Conservation (phyloP, 2,113 vertebrate species). For the Corydoras maculifer region DNA sequence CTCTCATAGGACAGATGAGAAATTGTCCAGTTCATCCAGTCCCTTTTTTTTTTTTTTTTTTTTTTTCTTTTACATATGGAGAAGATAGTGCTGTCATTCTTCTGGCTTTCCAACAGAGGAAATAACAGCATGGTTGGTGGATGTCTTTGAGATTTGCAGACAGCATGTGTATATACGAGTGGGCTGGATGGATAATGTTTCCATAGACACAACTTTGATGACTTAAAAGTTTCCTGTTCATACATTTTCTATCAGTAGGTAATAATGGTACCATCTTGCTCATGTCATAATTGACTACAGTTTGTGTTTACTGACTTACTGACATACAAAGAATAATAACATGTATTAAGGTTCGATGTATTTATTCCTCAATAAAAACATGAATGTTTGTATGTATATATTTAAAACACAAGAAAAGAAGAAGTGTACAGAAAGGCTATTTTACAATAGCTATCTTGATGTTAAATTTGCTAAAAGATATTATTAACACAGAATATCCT, state of each 20-base stretch:
- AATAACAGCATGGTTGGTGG: not conserved
- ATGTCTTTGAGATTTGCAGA: constrained; percentile 15
- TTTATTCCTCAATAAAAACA: no score
- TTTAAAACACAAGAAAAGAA: no score
- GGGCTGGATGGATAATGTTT: constrained; percentile 5
- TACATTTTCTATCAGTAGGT: not conserved
- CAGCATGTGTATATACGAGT: not conserved
- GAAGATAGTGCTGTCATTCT: constrained; percentile 26
- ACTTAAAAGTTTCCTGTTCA: constrained; percentile 6
- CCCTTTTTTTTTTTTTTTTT: constrained; percentile 17
- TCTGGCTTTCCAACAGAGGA: constrained; percentile 20
- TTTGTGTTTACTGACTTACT: no score
- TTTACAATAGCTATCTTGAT: no score
- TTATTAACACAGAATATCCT: no score
- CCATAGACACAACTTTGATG: not conserved
- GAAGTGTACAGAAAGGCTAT: no score
- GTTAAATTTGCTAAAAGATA: no score
- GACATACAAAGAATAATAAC: no score
- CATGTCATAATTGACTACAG: no score
- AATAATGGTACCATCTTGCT: not conserved
- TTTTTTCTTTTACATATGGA: constrained; percentile 31
- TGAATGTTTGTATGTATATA: no score
- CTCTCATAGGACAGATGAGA: constrained; percentile 20
- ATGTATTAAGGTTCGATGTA: no score
- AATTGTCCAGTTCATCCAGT: constrained; percentile 21